Conservation (phyloP, 1,140 invertebrate genomes). For the Cryptotermes secundus region DNA sequence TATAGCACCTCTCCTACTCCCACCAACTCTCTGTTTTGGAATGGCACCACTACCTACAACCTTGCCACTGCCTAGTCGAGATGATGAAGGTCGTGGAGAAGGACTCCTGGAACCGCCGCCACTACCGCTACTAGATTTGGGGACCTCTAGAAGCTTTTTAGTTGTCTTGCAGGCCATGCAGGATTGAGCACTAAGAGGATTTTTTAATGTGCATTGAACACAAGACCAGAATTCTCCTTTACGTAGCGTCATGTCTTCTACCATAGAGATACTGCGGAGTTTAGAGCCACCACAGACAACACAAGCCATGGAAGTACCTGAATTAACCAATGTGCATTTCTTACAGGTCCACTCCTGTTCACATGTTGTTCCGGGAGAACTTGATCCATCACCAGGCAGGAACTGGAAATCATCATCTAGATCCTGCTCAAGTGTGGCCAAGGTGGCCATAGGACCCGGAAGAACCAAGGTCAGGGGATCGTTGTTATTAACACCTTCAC, state of each 20-base stretch:
- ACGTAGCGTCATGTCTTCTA: conserved; percentile 66
- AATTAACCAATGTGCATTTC: conserved; percentile 84
- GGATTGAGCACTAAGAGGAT: conserved; percentile 65
- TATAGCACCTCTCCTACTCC: background rate
- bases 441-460: conserved; percentile 42
- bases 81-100: conserved; percentile 45
- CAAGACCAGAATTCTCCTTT: conserved; percentile 76
- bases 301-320: conserved; percentile 65
- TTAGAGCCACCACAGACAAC: conserved; percentile 82
- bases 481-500: conserved; percentile 29
- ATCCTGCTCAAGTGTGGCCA: conserved; percentile 50
- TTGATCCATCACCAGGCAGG: conserved; percentile 45
- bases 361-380: conserved; percentile 16
- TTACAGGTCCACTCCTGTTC: conserved; percentile 76
- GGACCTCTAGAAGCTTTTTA: conserved; percentile 43
- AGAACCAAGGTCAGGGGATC: conserved; percentile 22
- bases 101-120: conserved; percentile 45
- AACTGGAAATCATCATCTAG: conserved; percentile 54
- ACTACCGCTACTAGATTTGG: conserved; percentile 34
- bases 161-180: conserved; percentile 78
- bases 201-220: conserved; percentile 79
- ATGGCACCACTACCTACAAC: conserved; percentile 40
- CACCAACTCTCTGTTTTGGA: conserved; percentile 41
- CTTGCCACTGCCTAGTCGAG: conserved; percentile 28
- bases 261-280: conserved; percentile 62